Evolutionary conservation across 2,113 vertebrate genomes (phyloP).

Genomic region (Hydrolagus affinis): DNA sequence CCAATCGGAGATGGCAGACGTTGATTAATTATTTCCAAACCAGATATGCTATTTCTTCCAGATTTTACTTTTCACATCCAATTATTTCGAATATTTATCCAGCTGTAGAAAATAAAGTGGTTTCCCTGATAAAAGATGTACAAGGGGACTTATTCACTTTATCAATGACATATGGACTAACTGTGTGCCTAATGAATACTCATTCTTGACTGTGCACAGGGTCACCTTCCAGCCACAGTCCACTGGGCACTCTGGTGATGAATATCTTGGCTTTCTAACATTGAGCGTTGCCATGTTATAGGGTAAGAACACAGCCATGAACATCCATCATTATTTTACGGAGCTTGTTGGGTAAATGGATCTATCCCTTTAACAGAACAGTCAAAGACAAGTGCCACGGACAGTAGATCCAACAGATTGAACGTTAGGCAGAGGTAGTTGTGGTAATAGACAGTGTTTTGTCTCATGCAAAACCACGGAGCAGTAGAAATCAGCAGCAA

Average conservation of each 20-base stretch:
- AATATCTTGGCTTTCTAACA: neutral
- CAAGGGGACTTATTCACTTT: neutral
- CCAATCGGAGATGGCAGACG: neutral
- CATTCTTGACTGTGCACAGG: constrained; percentile 24
- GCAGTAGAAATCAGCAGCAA: neutral
- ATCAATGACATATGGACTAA: constrained; percentile 27
- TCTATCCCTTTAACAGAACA: neutral
- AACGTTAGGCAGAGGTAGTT: neutral
- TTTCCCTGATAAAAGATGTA: neutral
- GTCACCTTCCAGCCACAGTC: constrained; percentile 14
- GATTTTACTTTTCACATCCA: constrained; percentile 28
- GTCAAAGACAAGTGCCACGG: neutral
- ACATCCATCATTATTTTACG: constrained; percentile 25
- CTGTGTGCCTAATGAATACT: constrained; percentile 8
- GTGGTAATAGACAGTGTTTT: neutral
- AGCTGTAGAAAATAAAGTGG: constrained; percentile 23
- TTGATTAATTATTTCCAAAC: constrained; percentile 21
- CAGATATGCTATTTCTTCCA: constrained; percentile 8
- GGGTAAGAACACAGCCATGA: neutral
- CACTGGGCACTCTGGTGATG: constrained; percentile 16
- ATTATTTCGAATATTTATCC: constrained; percentile 14
- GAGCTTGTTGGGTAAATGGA: constrained; percentile 2
- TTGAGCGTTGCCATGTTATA: constrained; percentile 6
- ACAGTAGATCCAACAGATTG: neutral
- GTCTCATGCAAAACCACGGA: neutral